These are phyloP conservation scores for Charadrius vociferus DNA, from an alignment of 2,113 vertebrate species.

Conservation along the genomic window DNA sequence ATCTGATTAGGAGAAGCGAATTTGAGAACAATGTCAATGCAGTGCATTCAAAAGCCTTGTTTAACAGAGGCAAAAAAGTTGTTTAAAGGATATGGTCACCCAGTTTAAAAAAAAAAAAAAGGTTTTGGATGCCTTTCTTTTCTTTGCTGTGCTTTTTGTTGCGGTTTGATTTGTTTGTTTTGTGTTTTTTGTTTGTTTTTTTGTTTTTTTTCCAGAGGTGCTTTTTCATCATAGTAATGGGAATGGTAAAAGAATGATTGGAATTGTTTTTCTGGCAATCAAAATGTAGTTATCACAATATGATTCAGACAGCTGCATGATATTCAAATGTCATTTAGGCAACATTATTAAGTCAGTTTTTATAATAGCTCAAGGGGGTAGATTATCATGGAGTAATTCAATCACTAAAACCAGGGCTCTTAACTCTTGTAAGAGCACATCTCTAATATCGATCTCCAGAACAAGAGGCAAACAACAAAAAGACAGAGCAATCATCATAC, in stretches of 20 bases:
- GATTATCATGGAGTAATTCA: constrained; percentile 39
- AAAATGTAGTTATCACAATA: neutral
- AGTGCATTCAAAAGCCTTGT: neutral
- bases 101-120: neutral
- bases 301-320: constrained; percentile 15
- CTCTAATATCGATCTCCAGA: constrained; percentile 42
- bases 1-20: neutral
- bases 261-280: constrained; percentile 2
- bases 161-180: neutral
- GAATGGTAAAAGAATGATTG: neutral
- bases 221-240: neutral
- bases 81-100: neutral
- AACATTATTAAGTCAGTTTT: constrained; percentile 35
- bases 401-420: constrained; percentile 7
- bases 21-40: neutral
- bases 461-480: constrained; percentile 21
- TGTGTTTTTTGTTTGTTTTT: neutral
- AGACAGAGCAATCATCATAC: neutral
- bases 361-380: constrained; percentile 28
- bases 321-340: constrained; percentile 51
- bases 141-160: neutral
- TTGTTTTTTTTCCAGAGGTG: neutral
- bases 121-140: neutral
- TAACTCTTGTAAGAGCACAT: constrained; percentile 26
- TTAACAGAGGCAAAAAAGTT: neutral